Evolutionary conservation across 2,797 vertebrate species (phyloP), one percentile per base, ranked within the genome.

Genomic region (Dermochelys coriacea): DNA sequence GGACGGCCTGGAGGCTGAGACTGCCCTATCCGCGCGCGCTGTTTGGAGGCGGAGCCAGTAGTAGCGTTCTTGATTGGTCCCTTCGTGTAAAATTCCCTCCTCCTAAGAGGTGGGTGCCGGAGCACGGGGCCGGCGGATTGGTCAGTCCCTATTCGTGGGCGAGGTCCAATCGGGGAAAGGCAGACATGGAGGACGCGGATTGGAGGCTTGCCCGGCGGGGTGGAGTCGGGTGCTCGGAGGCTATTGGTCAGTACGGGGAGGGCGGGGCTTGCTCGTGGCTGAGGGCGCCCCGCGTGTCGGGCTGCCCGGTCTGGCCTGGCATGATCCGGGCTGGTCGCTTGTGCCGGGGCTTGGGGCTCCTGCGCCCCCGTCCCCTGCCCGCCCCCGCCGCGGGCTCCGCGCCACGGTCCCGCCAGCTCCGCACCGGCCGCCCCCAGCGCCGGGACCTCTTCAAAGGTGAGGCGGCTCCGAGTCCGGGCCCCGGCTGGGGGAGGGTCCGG

Each of bases 361-460:
- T 97, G 96, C 29, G 97, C 96, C 0, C 97, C 96, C 92, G 96
- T 75, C 34, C 95, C 80, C 23, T 92, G 91, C 16, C 96, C 90
- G 11, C 83, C 91, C 51, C 89, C 34, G 91, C 85, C n/a, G 11
- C 93, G 37, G 97, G 97, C 93, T 4, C 50, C 47, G 47, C 49
- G 45, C n/a, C 59, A 54, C 34, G 37, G 86, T 87, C 80, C 75
- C 74, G 85, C 64, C 25, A 21, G 8, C n/a, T 71, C 87, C 71
- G 59, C 80, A 87, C 21, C 23, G 15, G 94, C 86, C 84, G 85
- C 15, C 81, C 74, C 31, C 94, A 97, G 87, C 83, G 96, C 80
- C 95, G 97, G 94, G 97, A 97, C 93, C 97, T 98, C 98, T 98
- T 98, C 97, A 98, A 95, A 92, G 92, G 88, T 95, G 91, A 77